Percentiles rank a stretch among this genome's conserved stretches.
phyloP scores from a whole-genome alignment of 2,888 invertebrate genomes.

The Parnassius smintheus region DNA sequence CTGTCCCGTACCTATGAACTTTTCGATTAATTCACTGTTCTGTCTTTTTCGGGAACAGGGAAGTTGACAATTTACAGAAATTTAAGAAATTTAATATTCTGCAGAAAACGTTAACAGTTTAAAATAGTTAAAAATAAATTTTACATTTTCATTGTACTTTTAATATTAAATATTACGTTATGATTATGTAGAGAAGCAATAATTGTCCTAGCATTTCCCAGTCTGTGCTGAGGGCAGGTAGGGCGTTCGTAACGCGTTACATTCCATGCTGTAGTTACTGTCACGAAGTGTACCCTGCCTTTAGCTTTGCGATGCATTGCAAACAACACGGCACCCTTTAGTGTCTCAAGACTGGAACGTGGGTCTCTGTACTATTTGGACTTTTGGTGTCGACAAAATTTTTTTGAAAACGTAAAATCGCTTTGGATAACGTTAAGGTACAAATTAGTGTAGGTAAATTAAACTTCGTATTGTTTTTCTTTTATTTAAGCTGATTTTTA shows the following conservation, averaged over 20 bases:
- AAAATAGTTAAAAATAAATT: too few relatives aligned
- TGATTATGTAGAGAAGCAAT: neutral
- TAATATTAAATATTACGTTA: neutral
- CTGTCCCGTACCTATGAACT: too few relatives aligned
- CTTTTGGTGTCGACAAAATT: neutral
- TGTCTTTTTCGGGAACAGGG: too few relatives aligned
- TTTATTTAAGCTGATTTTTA: too few relatives aligned
- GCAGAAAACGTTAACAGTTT: too few relatives aligned
- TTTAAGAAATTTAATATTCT: too few relatives aligned
- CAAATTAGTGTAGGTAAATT: slow-evolving; percentile 22
- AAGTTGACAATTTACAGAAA: too few relatives aligned
- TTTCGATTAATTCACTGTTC: too few relatives aligned
- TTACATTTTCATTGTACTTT: too few relatives aligned
- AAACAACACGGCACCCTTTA: slow-evolving; percentile 31
- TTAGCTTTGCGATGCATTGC: slow-evolving; percentile 30
- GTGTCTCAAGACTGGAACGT: slow-evolving; percentile 23
- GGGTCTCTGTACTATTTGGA: slow-evolving; percentile 8
- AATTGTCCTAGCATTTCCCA: slow-evolving; percentile 2
- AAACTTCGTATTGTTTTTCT: neutral
- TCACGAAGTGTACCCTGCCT: slow-evolving; percentile 40
- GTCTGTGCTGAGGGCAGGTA: slow-evolving; percentile 29
- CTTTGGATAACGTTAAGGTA: slow-evolving; percentile 16
- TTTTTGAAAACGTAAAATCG: neutral
- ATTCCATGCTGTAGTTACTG: slow-evolving; percentile 47
- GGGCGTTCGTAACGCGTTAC: slow-evolving; percentile 40